These are phyloP conservation scores for Xenopus laevis DNA, from an alignment of 2,113 vertebrate genomes.

Conservation along the genomic window DNA sequence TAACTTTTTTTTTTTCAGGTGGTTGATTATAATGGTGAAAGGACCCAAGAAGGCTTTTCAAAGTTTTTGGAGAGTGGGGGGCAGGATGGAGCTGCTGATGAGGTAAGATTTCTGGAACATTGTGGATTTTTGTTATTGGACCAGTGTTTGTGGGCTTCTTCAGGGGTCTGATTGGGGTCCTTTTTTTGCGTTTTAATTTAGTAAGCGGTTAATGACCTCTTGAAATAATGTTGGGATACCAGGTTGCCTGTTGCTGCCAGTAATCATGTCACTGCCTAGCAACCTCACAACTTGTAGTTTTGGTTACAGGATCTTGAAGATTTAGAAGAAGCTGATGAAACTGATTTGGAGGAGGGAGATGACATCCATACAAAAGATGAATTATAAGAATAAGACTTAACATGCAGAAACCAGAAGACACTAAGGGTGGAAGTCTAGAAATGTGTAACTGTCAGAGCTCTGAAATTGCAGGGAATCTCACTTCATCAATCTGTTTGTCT, in stretches of 20 bases:
- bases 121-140: too few species aligned
- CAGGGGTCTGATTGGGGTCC: too few species aligned
- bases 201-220: too few species aligned
- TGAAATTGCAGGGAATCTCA: slow-evolving; percentile 52
- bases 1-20: slow-evolving; percentile 72
- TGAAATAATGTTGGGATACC: too few species aligned
- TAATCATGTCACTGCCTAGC: too few species aligned
- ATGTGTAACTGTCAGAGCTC: slow-evolving; percentile 53
- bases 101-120: too few species aligned
- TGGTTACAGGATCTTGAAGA: slow-evolving; percentile 74
- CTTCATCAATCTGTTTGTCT: slow-evolving; percentile 57
- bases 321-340: slow-evolving; percentile 69
- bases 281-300: background rate
- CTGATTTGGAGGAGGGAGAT: slow-evolving; percentile 70
- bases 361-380: slow-evolving; percentile 80
- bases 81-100: slow-evolving; percentile 83
- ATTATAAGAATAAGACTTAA: slow-evolving; percentile 68
- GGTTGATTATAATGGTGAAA: slow-evolving; percentile 92
- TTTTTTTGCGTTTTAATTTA: too few species aligned
- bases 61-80: slow-evolving; percentile 95
- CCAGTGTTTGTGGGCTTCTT: too few species aligned
- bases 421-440: slow-evolving; percentile 47
- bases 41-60: slow-evolving; percentile 89
- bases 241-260: too few species aligned
- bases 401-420: too few species aligned